phyloP scores from a whole-genome alignment of 2,888 invertebrate species.

The Scelioninae gen. 1 region DNA sequence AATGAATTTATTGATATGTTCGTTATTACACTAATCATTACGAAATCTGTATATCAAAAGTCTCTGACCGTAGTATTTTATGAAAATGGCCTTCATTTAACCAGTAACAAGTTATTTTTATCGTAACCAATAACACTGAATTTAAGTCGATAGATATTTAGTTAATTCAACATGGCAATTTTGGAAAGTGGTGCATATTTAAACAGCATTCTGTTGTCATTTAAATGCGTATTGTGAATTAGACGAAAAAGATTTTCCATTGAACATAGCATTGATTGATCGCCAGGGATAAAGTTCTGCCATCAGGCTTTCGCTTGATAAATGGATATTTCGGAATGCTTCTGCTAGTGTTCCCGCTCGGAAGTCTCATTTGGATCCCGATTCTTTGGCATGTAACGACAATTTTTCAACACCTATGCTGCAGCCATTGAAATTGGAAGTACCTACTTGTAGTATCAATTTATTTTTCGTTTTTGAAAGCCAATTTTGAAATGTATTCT shows the following conservation, averaged over 20 bases:
- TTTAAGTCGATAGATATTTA: constrained; percentile 43
- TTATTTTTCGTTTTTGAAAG: constrained; percentile 54
- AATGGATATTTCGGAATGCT: constrained; percentile 74
- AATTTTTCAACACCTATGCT: constrained; percentile 65
- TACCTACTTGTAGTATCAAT: constrained; percentile 58
- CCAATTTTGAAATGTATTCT: constrained; percentile 53
- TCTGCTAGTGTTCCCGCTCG: constrained; percentile 54
- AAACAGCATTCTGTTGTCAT: constrained; percentile 26
- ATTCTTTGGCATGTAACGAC: constrained; percentile 64
- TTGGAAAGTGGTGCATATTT: constrained; percentile 34
- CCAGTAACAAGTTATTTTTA: constrained; percentile 45
- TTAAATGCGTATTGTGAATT: constrained; percentile 69
- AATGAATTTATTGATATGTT: too few species aligned
- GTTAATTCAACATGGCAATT: constrained; percentile 17
- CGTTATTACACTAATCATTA: constrained; percentile 3
- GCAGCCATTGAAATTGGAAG: constrained; percentile 52
- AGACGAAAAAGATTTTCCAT: constrained; percentile 75
- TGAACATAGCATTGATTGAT: constrained; percentile 78
- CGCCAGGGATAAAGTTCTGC: constrained; percentile 73
- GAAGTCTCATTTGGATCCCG: constrained; percentile 60
- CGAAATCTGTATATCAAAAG: constrained; percentile 6
- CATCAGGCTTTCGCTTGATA: constrained; percentile 72
- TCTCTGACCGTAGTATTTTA: constrained; percentile 12
- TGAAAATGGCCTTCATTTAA: not conserved
- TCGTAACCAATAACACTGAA: constrained; percentile 27